phyloP scores from a whole-genome alignment of 2,113 vertebrate genomes.

The Heterochromis multidens region DNA sequence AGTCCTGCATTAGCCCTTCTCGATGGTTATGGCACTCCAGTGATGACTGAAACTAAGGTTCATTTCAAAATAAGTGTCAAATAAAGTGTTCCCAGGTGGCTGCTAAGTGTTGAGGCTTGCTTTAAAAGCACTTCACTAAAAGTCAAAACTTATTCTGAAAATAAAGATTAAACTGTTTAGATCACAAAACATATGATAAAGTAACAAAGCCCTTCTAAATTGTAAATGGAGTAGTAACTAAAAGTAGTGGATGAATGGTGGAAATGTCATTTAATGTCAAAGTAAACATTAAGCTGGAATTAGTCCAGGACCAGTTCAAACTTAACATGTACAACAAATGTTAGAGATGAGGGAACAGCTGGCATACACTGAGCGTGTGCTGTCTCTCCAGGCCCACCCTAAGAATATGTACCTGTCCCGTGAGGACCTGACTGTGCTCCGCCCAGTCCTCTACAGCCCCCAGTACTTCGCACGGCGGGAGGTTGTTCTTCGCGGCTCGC shows the following conservation, averaged over 20 bases:
- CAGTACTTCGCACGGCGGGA: slow-evolving; percentile 52
- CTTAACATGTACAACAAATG: not conserved
- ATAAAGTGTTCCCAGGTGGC: not conserved
- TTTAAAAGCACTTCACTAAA: not conserved
- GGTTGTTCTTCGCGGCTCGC: slow-evolving; percentile 58
- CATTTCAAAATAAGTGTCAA: not conserved
- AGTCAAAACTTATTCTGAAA: not conserved
- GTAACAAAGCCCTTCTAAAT: not conserved
- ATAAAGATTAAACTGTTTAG: not conserved
- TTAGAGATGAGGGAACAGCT: not conserved
- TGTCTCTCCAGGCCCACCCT: slow-evolving; percentile 46
- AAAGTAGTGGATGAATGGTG: not conserved
- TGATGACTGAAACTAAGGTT: not conserved
- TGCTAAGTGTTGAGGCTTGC: not conserved
- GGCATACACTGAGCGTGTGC: not conserved
- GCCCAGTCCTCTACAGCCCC: slow-evolving; percentile 22
- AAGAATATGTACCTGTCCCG: slow-evolving; percentile 32
- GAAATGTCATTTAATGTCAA: not conserved
- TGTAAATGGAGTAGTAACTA: not conserved
- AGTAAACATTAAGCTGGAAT: not conserved
- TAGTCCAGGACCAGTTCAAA: not conserved
- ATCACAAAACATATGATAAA: not conserved
- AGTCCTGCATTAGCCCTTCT: not conserved
- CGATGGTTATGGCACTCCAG: too few species aligned
- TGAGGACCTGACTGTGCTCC: slow-evolving; percentile 12